Evolutionary conservation across 2,797 vertebrate species (phyloP), one percentile per base, ranked within the genome.

Genomic region (Nyctibius grandis): DNA sequence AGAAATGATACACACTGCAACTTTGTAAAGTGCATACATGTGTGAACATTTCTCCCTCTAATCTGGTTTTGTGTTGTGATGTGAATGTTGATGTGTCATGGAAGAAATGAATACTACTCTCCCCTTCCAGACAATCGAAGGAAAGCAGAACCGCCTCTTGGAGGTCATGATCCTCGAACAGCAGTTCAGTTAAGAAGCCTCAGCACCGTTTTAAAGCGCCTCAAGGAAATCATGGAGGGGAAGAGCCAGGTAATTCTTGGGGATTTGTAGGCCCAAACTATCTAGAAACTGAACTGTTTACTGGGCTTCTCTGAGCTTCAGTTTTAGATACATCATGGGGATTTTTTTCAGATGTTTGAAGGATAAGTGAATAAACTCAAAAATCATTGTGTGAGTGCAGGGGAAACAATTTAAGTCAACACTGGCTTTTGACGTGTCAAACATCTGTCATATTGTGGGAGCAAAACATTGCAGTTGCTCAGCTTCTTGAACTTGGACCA

Each of bases 161-260:
- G 98, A 91, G 98, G 98, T 85, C 99, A 99, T 96, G 99, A 99
- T 97, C 99, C 99, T 65, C 99, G 99, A 38, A 99, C 99, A 23
- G 99, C 99, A 11, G 99, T 99, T 93, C 99, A 99, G 81, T 98
- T 99, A 34, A 98, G 99, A 84, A 99, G 98, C 81, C 98, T 98
- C 90, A 98, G 98, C 93, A 98, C 99, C 4, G 99, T 99, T 47
- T 97, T 99, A 95, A 99, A 99, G 97, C 98, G 99, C 47, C 98
- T 99, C 84, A 99, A 99, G 96, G 99, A 99, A 96, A 99, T 99
- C 94, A 99, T 99, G 99, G 99, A 99, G 95, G 99, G 99, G 68
- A 99, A 98, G 97, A 99, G 99, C 94, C 99, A 99, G 99, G 99
- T 99, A 99, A 28, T 59, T 76, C 21, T 48, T 48, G 38, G 45